A percentile compares a stretch with the other conserved stretches of the same genome.
phyloP scores from a whole-genome alignment of 1,140 invertebrate genomes.

The Eulimnadia texana region DNA sequence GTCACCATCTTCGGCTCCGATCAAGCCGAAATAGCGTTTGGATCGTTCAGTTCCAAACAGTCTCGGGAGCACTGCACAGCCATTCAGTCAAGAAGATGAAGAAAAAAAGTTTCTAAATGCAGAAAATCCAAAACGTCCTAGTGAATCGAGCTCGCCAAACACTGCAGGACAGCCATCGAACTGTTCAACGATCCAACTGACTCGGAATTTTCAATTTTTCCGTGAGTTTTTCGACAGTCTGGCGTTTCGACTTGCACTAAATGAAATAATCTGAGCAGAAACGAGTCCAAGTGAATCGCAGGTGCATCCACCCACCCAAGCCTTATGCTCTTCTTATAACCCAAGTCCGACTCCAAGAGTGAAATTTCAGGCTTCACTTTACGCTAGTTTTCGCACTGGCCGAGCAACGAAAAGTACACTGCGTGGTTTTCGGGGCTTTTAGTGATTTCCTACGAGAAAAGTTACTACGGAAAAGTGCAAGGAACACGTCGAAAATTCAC shows the following conservation, averaged over 20 bases:
- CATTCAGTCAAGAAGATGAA: background rate
- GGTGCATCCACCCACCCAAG: background rate
- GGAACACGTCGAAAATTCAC: background rate
- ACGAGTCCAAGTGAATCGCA: background rate
- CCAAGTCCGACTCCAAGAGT: no score
- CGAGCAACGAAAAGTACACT: no score
- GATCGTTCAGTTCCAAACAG: background rate
- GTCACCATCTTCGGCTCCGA: slow-evolving; percentile 6
- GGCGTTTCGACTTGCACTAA: no score
- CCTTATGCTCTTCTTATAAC: background rate
- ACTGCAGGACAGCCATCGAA: no score
- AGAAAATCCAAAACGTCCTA: background rate
- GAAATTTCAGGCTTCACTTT: no score
- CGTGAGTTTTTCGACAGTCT: no score
- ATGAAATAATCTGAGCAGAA: no score
- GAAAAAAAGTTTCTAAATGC: background rate
- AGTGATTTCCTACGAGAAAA: no score
- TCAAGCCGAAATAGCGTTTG: background rate
- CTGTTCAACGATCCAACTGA: no score
- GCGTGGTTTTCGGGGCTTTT: background rate
- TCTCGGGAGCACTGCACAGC: background rate
- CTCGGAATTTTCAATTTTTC: no score
- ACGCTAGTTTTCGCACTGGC: no score
- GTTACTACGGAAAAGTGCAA: background rate
- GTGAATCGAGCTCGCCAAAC: no score